phyloP scores from a whole-genome alignment of 2,797 vertebrate genomes.

The Oreonectes daqikongensis region DNA sequence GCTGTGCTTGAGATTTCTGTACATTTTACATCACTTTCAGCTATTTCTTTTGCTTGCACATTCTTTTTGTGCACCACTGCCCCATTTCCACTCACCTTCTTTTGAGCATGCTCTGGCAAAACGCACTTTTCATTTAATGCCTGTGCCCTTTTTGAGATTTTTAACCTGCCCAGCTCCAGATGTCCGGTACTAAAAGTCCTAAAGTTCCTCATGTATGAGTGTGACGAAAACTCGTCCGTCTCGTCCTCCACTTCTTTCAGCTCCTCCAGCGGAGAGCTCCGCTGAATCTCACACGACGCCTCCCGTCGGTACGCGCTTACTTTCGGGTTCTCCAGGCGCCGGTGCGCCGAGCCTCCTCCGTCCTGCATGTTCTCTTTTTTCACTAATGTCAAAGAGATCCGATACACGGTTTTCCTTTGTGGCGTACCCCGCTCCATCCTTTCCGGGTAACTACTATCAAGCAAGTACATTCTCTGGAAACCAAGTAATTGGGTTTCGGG shows the following conservation, averaged over 20 bases:
- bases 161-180: conserved; percentile 85
- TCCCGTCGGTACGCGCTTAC: conserved; percentile 61
- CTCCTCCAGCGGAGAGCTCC: conserved; percentile 72
- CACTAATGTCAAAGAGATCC: conserved; percentile 94
- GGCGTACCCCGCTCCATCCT: conserved; percentile 81
- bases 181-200: conserved; percentile 91
- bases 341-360: conserved; percentile 17
- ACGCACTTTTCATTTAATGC: conserved; percentile 54
- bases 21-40: conserved; percentile 8
- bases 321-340: conserved; percentile 63
- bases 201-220: conserved; percentile 79
- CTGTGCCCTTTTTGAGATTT: conserved; percentile 63
- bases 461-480: conserved; percentile 77
- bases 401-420: conserved; percentile 87
- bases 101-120: conserved; percentile 31
- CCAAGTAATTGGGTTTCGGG: not conserved
- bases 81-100: conserved; percentile 2
- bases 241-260: conserved; percentile 79
- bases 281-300: conserved; percentile 58
- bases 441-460: conserved; percentile 73
- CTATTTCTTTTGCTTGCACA: conserved; percentile 9
- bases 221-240: conserved; percentile 66
- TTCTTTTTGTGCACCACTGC: conserved; percentile 32
- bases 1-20: conserved; percentile 7
- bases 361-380: conserved; percentile 84